phyloP scores from a whole-genome alignment of 2,113 vertebrate genomes.

The Microcebus lehilahytsara region DNA sequence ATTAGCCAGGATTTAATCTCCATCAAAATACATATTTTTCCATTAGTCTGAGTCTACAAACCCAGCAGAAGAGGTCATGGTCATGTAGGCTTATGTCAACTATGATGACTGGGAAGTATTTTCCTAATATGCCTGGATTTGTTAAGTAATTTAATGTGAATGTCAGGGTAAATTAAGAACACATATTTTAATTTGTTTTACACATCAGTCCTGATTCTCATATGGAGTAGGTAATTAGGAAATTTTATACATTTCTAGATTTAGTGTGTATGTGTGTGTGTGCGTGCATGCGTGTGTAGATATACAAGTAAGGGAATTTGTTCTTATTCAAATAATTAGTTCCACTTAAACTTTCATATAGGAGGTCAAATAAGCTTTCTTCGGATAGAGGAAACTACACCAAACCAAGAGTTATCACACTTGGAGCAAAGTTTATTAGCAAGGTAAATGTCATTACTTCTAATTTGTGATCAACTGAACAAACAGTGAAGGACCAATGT shows the following conservation, averaged over 20 bases:
- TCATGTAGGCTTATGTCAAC: background rate
- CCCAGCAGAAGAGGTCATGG: background rate
- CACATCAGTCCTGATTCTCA: constrained; percentile 1
- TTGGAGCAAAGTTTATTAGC: constrained; percentile 17
- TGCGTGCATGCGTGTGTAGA: too few species aligned
- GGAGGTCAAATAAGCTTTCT: constrained; percentile 17
- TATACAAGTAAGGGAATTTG: background rate
- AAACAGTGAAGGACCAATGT: constrained; percentile 30
- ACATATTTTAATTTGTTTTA: constrained; percentile 31
- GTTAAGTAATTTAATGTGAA: background rate
- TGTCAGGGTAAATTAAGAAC: background rate
- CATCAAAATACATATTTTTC: background rate
- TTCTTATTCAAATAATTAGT: constrained; percentile 26
- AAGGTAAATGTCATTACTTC: constrained; percentile 53
- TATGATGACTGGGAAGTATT: background rate
- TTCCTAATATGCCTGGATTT: background rate
- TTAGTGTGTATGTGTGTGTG: background rate
- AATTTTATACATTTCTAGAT: constrained; percentile 24
- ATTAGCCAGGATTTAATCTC: background rate
- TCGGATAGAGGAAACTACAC: constrained; percentile 4
- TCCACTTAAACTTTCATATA: constrained; percentile 15
- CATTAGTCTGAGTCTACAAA: background rate
- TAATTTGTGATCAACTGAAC: constrained; percentile 55
- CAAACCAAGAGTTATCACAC: constrained; percentile 13
- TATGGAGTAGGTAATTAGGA: background rate